Evolutionary conservation across 2,888 invertebrate species (phyloP).

Genomic region (Heliconius ismenius): DNA sequence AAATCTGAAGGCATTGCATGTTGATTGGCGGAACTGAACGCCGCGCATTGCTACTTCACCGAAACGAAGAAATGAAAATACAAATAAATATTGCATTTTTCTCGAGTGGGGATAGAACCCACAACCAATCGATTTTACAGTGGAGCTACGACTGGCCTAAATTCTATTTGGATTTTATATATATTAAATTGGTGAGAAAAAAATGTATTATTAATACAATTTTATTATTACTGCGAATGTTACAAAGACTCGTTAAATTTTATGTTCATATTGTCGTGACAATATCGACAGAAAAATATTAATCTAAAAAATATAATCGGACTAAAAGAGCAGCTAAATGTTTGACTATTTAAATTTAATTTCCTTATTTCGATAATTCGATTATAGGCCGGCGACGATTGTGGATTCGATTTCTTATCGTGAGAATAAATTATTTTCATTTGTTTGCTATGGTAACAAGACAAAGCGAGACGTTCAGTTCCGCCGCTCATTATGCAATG

Average conservation of each 20-base stretch:
- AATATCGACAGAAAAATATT: neutral
- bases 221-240: neutral
- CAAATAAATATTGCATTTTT: no score
- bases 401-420: neutral
- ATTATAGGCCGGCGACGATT: neutral
- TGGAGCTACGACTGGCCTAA: no score
- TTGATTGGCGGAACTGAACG: no score
- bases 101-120: no score
- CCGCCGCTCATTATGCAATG: no score
- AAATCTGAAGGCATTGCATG: no score
- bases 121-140: no score
- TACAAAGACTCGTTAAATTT: neutral
- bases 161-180: no score
- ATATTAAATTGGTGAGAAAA: no score
- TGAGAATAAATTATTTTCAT: neutral
- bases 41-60: no score
- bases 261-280: neutral
- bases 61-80: no score
- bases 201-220: neutral
- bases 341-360: conserved; percentile 1
- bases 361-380: neutral
- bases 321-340: neutral
- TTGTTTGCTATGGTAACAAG: neutral
- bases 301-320: neutral
- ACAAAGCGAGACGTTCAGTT: no score